phyloP scores from a whole-genome alignment of 2,888 invertebrate genomes.

The Volucella zonaria region DNA sequence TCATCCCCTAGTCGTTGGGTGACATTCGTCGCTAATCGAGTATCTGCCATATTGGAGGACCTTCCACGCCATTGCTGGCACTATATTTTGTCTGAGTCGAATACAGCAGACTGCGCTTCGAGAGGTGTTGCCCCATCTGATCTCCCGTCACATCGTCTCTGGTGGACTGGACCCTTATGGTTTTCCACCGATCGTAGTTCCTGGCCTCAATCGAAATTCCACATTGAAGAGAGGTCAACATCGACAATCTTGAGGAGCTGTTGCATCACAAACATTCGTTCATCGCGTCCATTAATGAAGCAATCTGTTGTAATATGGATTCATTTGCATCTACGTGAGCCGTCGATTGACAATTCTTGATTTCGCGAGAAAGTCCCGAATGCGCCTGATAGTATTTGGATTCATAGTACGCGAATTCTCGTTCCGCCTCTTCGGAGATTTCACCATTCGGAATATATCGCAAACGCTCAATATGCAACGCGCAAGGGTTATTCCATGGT shows the following conservation, averaged over 20 bases:
- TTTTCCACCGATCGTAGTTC: neutral
- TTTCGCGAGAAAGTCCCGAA: neutral
- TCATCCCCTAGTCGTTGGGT: neutral
- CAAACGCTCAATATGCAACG: neutral
- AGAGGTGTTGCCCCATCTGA: no score
- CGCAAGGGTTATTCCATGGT: neutral
- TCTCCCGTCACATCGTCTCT: no score
- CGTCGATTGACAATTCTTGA: neutral
- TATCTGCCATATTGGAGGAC: neutral
- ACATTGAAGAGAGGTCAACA: no score
- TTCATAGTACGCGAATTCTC: neutral
- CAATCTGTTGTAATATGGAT: neutral
- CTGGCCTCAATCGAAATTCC: neutral
- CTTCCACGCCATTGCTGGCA: slow-evolving; percentile 1
- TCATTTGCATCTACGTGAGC: neutral
- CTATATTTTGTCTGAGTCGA: slow-evolving; percentile 4
- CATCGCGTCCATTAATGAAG: neutral
- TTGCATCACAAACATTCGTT: no score
- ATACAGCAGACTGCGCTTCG: slow-evolving; percentile 7
- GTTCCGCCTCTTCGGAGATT: neutral
- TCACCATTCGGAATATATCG: neutral
- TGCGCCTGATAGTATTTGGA: no score
- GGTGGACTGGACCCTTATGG: no score
- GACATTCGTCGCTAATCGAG: neutral
- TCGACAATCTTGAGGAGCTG: no score